Evolutionary conservation across 2,888 invertebrate species (phyloP).

Genomic region (Melipona beecheii): DNA sequence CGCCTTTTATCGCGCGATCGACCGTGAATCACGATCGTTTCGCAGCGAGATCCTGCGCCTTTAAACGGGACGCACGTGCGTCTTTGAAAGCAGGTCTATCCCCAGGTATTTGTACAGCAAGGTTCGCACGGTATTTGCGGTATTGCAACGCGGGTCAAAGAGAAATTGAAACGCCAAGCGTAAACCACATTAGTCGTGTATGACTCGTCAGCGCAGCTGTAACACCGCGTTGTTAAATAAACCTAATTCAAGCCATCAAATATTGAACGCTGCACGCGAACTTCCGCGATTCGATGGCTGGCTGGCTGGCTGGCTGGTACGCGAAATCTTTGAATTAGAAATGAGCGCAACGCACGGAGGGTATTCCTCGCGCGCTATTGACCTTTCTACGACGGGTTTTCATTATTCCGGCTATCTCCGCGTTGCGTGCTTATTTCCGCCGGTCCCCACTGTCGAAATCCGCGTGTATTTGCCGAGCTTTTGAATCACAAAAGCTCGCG

Average conservation of each 20-base stretch:
- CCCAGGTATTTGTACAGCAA: slow-evolving; percentile 21
- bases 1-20: slow-evolving; percentile 2
- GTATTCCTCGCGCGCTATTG: not conserved
- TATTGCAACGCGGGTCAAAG: slow-evolving; percentile 54
- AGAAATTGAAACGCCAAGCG: slow-evolving; percentile 60
- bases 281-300: slow-evolving; percentile 7
- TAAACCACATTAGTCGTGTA: slow-evolving; percentile 51
- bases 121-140: slow-evolving; percentile 22
- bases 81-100: slow-evolving; percentile 31
- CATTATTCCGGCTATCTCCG: slow-evolving; percentile 9
- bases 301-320: not conserved
- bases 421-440: not conserved
- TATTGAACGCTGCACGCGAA: slow-evolving; percentile 35
- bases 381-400: not conserved
- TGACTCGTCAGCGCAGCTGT: slow-evolving; percentile 45
- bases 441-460: not conserved
- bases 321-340: slow-evolving; percentile 32
- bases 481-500: not conserved
- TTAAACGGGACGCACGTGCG: not conserved
- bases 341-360: not conserved
- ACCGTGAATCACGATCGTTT: slow-evolving; percentile 2
- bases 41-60: slow-evolving; percentile 11
- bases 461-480: not conserved
- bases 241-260: slow-evolving; percentile 61
- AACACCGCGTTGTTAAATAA: slow-evolving; percentile 57